A percentile compares a stretch with the other conserved stretches of the same genome.
These are phyloP conservation scores for Pollenia angustigena DNA, from an alignment of 2,888 invertebrate species.

Conservation along the genomic window DNA sequence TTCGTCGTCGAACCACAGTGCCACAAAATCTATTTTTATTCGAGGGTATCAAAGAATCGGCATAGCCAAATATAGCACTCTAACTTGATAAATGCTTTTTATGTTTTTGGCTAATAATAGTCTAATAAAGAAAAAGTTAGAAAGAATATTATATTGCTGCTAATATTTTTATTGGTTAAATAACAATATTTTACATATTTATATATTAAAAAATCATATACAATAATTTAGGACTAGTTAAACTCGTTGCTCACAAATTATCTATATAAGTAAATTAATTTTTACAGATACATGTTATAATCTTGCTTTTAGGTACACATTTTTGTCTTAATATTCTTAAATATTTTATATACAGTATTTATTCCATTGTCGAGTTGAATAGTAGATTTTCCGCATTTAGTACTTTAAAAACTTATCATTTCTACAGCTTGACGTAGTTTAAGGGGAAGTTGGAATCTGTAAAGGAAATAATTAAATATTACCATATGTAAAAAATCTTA, in stretches of 20 bases:
- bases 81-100: too few species aligned
- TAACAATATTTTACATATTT: conserved; percentile 33
- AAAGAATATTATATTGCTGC: too few species aligned
- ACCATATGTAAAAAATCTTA: neutral
- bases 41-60: too few species aligned
- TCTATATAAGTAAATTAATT: conserved; percentile 12
- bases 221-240: conserved; percentile 46
- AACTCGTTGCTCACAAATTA: conserved; percentile 63
- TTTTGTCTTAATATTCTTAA: conserved; percentile 16
- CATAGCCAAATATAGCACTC: too few species aligned
- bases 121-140: too few species aligned
- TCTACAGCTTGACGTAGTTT: conserved; percentile 46
- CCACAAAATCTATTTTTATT: too few species aligned
- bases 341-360: conserved; percentile 58
- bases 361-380: conserved; percentile 19
- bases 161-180: neutral
- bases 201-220: conserved; percentile 24
- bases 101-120: too few species aligned
- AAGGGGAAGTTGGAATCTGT: conserved; percentile 62
- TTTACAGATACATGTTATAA: conserved; percentile 27
- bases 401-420: conserved; percentile 69
- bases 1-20: too few species aligned
- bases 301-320: conserved; percentile 71
- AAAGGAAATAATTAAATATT: conserved; percentile 11
- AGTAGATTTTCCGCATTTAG: neutral